These are phyloP conservation scores for Erannis defoliaria DNA, from an alignment of 2,888 invertebrate genomes.

Conservation along the genomic window DNA sequence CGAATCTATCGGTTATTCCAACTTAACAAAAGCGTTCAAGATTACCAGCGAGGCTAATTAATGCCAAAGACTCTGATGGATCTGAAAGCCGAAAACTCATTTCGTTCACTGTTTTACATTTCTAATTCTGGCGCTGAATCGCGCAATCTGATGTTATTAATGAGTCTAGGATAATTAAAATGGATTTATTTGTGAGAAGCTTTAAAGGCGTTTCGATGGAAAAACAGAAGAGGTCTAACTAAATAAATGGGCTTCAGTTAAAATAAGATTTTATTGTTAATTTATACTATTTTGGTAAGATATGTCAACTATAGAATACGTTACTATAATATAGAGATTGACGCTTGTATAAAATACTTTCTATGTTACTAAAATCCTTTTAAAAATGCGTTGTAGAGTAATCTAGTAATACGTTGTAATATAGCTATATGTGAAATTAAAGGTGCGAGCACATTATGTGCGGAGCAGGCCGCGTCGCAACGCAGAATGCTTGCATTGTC, in stretches of 20 bases:
- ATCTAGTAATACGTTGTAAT: too few species aligned
- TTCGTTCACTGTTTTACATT: conserved; percentile 76
- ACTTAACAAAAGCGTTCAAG: conserved; percentile 50
- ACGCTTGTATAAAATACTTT: not conserved
- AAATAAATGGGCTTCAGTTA: conserved; percentile 8
- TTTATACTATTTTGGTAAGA: not conserved
- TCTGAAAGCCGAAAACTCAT: conserved; percentile 68
- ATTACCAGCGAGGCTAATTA: conserved; percentile 60
- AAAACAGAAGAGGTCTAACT: conserved; percentile 13
- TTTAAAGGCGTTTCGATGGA: conserved; percentile 2
- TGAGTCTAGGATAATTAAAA: conserved; percentile 69
- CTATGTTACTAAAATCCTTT: too few species aligned
- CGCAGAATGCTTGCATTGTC: too few species aligned
- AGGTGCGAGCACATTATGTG: too few species aligned
- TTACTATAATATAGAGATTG: not conserved
- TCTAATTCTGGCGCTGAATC: conserved; percentile 64
- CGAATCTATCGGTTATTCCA: conserved; percentile 47
- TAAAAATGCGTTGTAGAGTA: too few species aligned
- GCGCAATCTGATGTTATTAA: conserved; percentile 72
- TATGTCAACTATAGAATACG: not conserved
- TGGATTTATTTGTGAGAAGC: conserved; percentile 61
- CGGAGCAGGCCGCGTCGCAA: too few species aligned
- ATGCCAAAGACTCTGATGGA: conserved; percentile 59
- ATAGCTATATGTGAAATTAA: too few species aligned
- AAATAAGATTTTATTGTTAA: not conserved